Base-by-base conservation (phyloP, 1,140 invertebrate genomes). In the Andricus grossulariae region DNA sequence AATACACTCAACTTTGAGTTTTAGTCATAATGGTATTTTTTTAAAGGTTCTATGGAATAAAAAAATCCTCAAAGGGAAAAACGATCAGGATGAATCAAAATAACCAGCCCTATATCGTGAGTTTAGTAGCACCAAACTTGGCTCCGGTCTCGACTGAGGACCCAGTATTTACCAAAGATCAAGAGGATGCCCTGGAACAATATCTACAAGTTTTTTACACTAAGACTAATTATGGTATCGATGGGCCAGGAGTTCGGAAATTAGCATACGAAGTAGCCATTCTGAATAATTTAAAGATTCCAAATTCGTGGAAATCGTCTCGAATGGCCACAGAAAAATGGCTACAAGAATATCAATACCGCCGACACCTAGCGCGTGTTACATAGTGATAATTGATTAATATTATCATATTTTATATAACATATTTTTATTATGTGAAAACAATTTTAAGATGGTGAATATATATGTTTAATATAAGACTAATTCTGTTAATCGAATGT, bases 281-380 rank as follows among this genome's bases (percentile, higher is more conserved):
- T n/a, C n/a, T 66, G n/a, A 66, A 66, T 39, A 66, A 66, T 66
- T 66, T 66, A n/a, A 13, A 25, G 16, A 66, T 66, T 25, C 60
- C 60, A 3, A 13, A 7, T 39, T 66, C 60, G 4, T 66, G 60
- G 60, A 39, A 66, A 39, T 10, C 32, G 2, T 8, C n/a, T n/a
- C 25, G 39, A 45, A 66, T 66, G 60, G 60, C 60, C 8, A n/a
- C 25, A 1, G 7, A 15, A 25, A 32, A 66, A 39, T 66, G 60
- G 60, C 60, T 66, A 3, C 3, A 1, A n/a, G 60, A 32, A n/a
- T 66, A 66, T n/a, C 60, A 66, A 45, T 66, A 15, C 6, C 25
- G 60, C 16, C 60, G 39, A 66, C 60, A 66, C 39, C 39, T 45
- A 45, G 39, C 39, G 7, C 39, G 39, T 45, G 39, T 45, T 45